A percentile compares a stretch with the other conserved stretches of the same genome.
phyloP scores from a whole-genome alignment of 2,888 invertebrate genomes.

The Chrysolina americana region DNA sequence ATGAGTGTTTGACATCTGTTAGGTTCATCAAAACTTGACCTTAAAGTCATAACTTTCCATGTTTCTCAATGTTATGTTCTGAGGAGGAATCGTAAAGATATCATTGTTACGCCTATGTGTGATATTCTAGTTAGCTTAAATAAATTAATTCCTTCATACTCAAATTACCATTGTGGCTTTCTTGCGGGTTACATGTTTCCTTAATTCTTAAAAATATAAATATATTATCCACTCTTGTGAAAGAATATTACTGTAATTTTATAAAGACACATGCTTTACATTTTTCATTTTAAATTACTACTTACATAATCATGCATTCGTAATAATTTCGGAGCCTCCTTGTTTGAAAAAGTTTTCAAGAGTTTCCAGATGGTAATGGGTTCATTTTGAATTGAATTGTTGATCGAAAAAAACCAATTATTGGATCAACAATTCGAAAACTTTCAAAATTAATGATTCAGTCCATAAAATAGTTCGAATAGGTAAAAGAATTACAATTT shows the following conservation, averaged over 20 bases:
- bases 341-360: neutral
- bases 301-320: neutral
- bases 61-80: too few species aligned
- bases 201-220: constrained; percentile 29
- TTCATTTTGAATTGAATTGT: too few species aligned
- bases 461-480: too few species aligned
- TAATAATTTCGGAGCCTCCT: neutral
- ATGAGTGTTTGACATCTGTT: too few species aligned
- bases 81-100: too few species aligned
- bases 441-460: too few species aligned
- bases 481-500: too few species aligned
- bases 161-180: constrained; percentile 33
- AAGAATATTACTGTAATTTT: constrained; percentile 28
- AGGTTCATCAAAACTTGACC: too few species aligned
- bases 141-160: constrained; percentile 37
- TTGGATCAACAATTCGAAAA: too few species aligned
- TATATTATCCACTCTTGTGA: constrained; percentile 13
- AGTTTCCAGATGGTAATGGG: neutral
- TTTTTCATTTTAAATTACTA: constrained; percentile 25
- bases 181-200: constrained; percentile 28
- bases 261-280: neutral
- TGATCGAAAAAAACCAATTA: too few species aligned
- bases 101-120: neutral
- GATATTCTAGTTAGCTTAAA: constrained; percentile 15
- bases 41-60: too few species aligned